phyloP scores from a whole-genome alignment of 2,113 vertebrate species.

The Mellivora capensis region DNA sequence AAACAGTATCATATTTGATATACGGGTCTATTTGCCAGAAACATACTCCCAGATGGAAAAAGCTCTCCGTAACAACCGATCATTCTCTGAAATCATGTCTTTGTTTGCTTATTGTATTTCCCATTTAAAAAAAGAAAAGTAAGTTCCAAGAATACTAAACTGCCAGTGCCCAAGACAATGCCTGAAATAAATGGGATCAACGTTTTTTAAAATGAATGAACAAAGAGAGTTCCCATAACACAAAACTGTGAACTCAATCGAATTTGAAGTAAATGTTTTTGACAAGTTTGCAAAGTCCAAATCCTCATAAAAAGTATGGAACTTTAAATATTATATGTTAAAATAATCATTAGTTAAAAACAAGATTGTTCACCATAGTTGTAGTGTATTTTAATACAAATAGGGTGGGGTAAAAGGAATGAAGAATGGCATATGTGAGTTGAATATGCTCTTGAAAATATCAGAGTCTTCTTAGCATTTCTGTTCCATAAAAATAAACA shows the following conservation, averaged over 20 bases:
- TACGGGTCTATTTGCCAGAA: background rate
- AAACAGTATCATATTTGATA: background rate
- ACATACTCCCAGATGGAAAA: background rate
- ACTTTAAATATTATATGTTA: background rate
- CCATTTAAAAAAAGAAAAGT: background rate
- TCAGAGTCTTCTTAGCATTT: background rate
- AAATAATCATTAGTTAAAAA: background rate
- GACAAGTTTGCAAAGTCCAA: background rate
- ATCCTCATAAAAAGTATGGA: background rate
- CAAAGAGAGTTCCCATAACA: background rate
- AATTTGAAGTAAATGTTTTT: slow-evolving; percentile 20
- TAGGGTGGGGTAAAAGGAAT: background rate
- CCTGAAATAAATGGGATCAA: background rate
- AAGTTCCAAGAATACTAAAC: background rate
- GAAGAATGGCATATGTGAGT: background rate
- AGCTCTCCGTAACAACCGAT: background rate
- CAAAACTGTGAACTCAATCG: background rate
- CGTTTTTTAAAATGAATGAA: background rate
- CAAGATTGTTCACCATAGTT: background rate
- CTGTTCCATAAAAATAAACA: background rate
- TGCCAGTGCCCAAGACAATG: background rate
- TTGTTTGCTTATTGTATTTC: background rate
- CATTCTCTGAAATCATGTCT: background rate
- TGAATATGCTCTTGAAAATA: background rate
- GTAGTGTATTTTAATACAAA: background rate